A percentile compares a stretch with the other conserved stretches of the same genome.
These are phyloP conservation scores for Oscheius sp. DNA, from an alignment of 2,888 invertebrate species.

Conservation along the genomic window DNA sequence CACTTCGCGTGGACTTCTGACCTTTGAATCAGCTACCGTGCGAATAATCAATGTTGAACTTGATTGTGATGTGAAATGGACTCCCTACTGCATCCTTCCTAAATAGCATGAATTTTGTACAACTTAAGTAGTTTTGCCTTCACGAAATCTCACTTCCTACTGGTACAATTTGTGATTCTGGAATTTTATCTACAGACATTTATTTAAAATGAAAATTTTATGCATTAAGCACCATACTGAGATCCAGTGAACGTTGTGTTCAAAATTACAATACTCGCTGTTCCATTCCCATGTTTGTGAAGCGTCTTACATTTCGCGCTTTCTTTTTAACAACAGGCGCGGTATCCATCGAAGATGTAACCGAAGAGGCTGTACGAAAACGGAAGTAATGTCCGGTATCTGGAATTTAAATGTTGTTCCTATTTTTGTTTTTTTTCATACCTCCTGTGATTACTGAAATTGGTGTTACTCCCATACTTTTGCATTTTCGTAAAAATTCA, in stretches of 20 bases:
- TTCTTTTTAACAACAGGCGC: background rate
- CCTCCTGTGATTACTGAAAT: constrained; percentile 31
- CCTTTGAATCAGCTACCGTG: constrained; percentile 39
- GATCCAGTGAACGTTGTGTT: constrained; percentile 2
- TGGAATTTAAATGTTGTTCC: no score
- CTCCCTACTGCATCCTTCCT: constrained; percentile 57
- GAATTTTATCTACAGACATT: background rate
- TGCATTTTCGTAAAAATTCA: constrained; percentile 44
- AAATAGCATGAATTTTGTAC: background rate
- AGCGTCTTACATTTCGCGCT: constrained; percentile 22
- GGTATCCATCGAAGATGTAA: background rate
- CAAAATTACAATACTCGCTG: constrained; percentile 15
- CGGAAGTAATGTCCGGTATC: constrained; percentile 31
- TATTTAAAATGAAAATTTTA: no score
- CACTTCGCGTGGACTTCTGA: constrained; percentile 34
- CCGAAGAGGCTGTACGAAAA: constrained; percentile 21
- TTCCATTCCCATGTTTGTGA: constrained; percentile 25
- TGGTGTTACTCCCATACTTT: constrained; percentile 40
- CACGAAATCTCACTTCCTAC: background rate
- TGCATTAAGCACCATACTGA: constrained; percentile 13
- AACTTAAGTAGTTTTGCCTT: background rate
- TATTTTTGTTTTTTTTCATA: background rate
- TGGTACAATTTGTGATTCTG: constrained; percentile 13
- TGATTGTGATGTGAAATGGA: constrained; percentile 59
- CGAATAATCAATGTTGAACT: constrained; percentile 53